These are phyloP conservation scores for Acronicta aceris DNA, from an alignment of 2,888 invertebrate genomes.

Conservation along the genomic window DNA sequence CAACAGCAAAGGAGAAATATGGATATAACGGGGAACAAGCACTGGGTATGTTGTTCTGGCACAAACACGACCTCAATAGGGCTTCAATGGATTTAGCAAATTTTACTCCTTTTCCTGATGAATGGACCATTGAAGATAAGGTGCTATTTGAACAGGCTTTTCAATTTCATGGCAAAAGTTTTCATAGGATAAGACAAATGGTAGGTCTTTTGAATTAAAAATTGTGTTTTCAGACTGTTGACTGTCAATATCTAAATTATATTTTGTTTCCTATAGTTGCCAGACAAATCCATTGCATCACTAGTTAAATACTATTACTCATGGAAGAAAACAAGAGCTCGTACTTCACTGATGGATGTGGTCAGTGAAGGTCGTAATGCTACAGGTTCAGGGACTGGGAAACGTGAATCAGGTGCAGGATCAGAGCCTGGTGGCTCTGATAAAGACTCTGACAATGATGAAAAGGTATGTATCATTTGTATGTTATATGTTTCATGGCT, in stretches of 20 bases:
- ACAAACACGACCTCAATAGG: conserved; percentile 97
- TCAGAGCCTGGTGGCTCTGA: conserved; percentile 94
- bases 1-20: conserved; percentile 98
- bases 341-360: conserved; percentile 97
- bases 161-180: conserved; percentile 99
- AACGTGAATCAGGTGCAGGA: conserved; percentile 93
- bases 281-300: conserved; percentile 98
- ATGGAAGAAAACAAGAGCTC: conserved; percentile 98
- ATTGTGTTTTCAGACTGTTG: not conserved
- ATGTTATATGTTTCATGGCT: conserved; percentile 40
- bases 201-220: conserved; percentile 85
- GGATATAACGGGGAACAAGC: conserved; percentile 99
- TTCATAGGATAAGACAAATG: conserved; percentile 99
- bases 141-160: conserved; percentile 99
- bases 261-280: conserved; percentile 90
- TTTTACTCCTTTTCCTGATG: conserved; percentile 99
- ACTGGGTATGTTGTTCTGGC: conserved; percentile 99
- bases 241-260: conserved; percentile 10
- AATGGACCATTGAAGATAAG: conserved; percentile 99
- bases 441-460: conserved; percentile 96
- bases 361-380: conserved; percentile 94
- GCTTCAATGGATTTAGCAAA: conserved; percentile 98
- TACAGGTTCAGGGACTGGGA: conserved; percentile 90
- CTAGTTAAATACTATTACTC: conserved; percentile 99
- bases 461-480: conserved; percentile 92